A percentile compares a stretch with the other conserved stretches of the same genome.
Evolutionary conservation across 2,113 vertebrate genomes (phyloP).

Genomic region (Forbesichthys agassizii): DNA sequence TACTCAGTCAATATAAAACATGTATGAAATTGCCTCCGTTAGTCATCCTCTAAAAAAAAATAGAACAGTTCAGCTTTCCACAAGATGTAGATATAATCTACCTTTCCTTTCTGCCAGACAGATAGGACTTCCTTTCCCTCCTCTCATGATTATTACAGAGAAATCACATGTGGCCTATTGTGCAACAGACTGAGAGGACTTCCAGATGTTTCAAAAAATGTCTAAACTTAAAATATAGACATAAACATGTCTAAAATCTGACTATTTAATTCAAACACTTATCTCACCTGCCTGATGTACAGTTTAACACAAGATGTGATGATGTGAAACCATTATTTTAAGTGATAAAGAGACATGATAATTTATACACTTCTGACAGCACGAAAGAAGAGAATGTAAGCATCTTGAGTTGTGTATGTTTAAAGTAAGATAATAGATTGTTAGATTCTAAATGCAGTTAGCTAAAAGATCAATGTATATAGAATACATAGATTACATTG

Average conservation of each 20-base stretch:
- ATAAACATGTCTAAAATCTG: not conserved
- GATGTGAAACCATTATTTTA: not conserved
- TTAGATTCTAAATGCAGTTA: too few relatives aligned
- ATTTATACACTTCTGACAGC: too few relatives aligned
- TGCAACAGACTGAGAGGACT: not conserved
- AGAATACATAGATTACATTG: too few relatives aligned
- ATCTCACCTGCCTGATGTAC: not conserved
- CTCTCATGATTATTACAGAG: not conserved
- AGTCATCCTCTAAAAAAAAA: too few relatives aligned
- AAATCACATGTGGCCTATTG: conserved; percentile 1
- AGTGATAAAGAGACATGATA: too few relatives aligned
- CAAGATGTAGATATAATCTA: not conserved
- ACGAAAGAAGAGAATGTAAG: too few relatives aligned
- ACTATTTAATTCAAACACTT: not conserved
- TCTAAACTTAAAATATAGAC: conserved; percentile 1
- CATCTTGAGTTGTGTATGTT: too few relatives aligned
- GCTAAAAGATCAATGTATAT: too few relatives aligned
- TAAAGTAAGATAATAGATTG: too few relatives aligned
- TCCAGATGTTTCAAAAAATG: conserved; percentile 5
- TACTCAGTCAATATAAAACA: too few relatives aligned
- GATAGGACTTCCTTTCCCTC: too few relatives aligned
- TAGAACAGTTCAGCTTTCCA: too few relatives aligned
- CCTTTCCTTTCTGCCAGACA: not conserved
- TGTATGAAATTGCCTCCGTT: not conserved
- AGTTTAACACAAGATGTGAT: not conserved